Evolutionary conservation across 2,888 invertebrate genomes (phyloP).

Genomic region (Aphidoletes aphidimyza): DNA sequence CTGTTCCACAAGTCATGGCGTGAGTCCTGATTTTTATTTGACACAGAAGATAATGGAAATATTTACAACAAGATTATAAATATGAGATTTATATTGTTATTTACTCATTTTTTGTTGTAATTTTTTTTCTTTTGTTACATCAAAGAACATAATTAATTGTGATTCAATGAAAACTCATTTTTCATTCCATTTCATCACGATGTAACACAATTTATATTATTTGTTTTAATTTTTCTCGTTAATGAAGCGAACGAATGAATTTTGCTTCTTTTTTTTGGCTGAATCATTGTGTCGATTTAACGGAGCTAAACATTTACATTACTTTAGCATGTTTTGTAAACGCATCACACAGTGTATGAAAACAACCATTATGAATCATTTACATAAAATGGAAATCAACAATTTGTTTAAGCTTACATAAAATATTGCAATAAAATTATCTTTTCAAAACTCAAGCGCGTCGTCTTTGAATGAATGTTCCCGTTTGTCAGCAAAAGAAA

Average conservation of each 20-base stretch:
- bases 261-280: no score
- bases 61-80: conserved; percentile 18
- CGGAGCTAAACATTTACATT: no score
- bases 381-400: conserved; percentile 5
- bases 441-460: no score
- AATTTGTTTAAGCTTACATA: background rate
- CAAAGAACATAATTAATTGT: background rate
- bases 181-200: background rate
- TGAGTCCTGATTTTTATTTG: no score
- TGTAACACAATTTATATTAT: background rate
- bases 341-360: background rate
- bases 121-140: background rate
- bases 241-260: no score
- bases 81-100: no score
- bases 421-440: background rate
- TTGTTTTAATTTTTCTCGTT: background rate
- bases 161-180: background rate
- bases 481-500: background rate
- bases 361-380: background rate
- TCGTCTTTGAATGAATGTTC: no score
- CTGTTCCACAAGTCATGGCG: no score
- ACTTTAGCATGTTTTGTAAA: no score
- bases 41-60: no score
- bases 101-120: no score
- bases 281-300: no score